These are phyloP conservation scores for Drosophila conformis DNA, from an alignment of 2,888 invertebrate species.

Conservation along the genomic window DNA sequence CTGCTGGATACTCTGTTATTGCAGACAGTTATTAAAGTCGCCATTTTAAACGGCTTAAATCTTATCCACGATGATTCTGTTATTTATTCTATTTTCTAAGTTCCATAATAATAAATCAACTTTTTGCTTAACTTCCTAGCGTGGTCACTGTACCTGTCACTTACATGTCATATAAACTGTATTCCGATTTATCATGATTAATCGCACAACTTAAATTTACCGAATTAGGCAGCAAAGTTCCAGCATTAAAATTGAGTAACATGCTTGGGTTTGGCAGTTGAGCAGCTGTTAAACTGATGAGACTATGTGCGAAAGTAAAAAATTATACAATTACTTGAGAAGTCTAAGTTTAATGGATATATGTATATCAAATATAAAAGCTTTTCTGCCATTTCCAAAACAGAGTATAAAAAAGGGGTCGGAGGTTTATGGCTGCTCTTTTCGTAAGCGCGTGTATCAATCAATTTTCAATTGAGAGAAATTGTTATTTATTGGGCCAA, in stretches of 20 bases:
- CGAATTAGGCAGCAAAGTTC: background rate
- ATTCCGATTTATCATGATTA: background rate
- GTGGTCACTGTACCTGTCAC: background rate
- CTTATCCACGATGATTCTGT: background rate
- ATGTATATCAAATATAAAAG: background rate
- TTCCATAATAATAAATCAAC: background rate
- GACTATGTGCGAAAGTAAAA: background rate
- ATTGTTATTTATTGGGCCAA: conserved; percentile 70
- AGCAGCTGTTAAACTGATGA: background rate
- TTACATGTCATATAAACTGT: background rate
- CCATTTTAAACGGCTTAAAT: background rate
- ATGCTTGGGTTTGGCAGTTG: background rate
- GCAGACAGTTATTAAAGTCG: background rate
- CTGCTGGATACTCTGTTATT: conserved; percentile 7
- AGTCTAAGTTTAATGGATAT: background rate
- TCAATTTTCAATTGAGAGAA: conserved; percentile 79
- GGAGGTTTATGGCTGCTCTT: background rate
- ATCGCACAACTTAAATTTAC: background rate
- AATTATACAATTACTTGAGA: background rate
- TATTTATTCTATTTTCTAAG: background rate
- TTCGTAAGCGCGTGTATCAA: conserved; percentile 63
- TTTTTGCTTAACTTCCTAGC: background rate
- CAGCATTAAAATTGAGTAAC: background rate
- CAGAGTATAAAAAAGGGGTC: conserved; percentile 8
- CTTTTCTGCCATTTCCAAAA: background rate